These are phyloP conservation scores for Rallus limicola DNA, from an alignment of 2,113 vertebrate genomes.

Conservation along the genomic window DNA sequence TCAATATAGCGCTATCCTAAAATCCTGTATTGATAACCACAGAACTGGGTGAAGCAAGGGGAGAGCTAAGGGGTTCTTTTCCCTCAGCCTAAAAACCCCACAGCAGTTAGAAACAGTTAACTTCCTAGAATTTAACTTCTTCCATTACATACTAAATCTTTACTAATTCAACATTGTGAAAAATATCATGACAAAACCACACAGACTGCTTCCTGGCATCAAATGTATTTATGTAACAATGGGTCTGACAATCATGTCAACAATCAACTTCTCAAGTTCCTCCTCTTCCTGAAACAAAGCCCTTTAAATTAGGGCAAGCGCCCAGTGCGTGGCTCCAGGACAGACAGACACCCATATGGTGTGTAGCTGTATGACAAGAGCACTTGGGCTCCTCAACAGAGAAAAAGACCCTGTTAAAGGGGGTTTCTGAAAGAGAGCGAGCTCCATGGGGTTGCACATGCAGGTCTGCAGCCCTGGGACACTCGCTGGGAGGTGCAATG, in stretches of 20 bases:
- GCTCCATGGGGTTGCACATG: neutral
- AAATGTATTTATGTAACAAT: neutral
- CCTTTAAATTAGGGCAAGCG: neutral
- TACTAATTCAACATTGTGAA: neutral
- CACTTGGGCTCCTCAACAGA: neutral
- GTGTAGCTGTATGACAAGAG: fast-evolving
- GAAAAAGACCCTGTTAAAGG: neutral
- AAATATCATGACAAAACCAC: neutral
- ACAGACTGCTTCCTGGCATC: neutral
- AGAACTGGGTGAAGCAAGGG: neutral
- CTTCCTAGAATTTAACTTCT: neutral
- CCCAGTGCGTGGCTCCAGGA: neutral
- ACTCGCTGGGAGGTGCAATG: neutral
- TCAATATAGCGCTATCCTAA: neutral
- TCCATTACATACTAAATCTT: neutral
- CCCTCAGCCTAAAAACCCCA: neutral
- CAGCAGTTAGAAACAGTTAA: neutral
- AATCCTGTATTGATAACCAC: neutral
- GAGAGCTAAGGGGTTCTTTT: neutral
- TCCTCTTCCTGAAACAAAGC: neutral
- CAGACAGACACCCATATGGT: neutral
- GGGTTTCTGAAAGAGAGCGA: neutral
- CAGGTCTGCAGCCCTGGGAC: neutral
- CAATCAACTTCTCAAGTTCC: neutral
- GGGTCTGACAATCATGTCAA: neutral